phyloP scores from a whole-genome alignment of 1,140 invertebrate genomes.

The Hyphantria cunea region DNA sequence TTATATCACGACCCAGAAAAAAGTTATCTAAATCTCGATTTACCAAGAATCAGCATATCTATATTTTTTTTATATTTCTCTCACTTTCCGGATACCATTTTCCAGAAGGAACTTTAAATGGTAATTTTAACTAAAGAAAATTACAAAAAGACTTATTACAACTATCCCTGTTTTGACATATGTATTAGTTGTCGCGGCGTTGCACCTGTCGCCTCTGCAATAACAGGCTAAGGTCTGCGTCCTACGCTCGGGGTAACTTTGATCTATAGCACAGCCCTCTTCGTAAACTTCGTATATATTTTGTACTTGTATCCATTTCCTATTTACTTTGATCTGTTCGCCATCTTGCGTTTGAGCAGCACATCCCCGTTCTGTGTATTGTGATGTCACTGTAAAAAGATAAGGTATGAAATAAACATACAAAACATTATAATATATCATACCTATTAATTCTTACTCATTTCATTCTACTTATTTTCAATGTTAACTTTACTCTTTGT shows the following conservation, averaged over 20 bases:
- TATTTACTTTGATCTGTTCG: conserved; percentile 56
- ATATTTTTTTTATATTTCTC: no score
- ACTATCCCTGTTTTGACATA: background rate
- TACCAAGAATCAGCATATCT: no score
- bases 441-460: no score
- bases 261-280: conserved; percentile 47
- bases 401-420: background rate
- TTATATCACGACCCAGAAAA: no score
- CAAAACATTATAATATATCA: background rate
- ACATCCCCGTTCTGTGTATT: conserved; percentile 50
- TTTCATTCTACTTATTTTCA: no score
- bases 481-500: no score
- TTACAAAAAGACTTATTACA: background rate
- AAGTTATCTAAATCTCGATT: no score
- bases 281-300: conserved; percentile 57
- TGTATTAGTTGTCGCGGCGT: conserved; percentile 35
- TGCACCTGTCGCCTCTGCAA: conserved; percentile 79
- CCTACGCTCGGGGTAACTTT: conserved; percentile 40
- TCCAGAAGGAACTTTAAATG: no score
- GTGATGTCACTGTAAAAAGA: conserved; percentile 52
- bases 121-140: conserved; percentile 7
- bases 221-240: conserved; percentile 70
- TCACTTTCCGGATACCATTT: no score
- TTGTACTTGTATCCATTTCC: conserved; percentile 51
- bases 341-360: conserved; percentile 57